Evolutionary conservation across 2,797 vertebrate genomes (phyloP).

Genomic region (Scolopax bukidnonensis): DNA sequence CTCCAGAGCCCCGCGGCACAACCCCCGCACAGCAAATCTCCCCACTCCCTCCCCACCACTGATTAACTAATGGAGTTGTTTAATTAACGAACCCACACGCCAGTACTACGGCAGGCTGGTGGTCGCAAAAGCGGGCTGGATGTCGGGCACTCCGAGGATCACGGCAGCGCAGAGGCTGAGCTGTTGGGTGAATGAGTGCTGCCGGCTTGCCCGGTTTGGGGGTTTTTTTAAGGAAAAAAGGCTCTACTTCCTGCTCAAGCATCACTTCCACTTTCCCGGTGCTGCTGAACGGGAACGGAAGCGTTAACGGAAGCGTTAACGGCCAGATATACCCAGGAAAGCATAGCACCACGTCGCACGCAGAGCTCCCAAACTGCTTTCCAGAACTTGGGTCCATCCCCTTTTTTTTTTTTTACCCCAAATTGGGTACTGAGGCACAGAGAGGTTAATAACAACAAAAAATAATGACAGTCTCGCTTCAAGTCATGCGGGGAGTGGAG

Average conservation of each 20-base stretch:
- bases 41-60: no score
- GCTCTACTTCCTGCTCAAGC: background rate
- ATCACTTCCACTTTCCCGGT: background rate
- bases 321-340: background rate
- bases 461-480: background rate
- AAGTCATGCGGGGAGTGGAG: rapidly evolving
- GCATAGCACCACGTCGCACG: background rate
- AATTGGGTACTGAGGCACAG: slow-evolving; percentile 21
- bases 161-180: rapidly evolving
- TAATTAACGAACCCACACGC: rapidly evolving
- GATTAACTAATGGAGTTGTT: background rate
- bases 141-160: rapidly evolving
- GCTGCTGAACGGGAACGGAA: background rate
- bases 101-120: rapidly evolving
- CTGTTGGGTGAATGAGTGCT: rapidly evolving
- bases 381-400: background rate
- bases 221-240: background rate
- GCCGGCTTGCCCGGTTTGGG: background rate
- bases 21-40: background rate
- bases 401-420: background rate
- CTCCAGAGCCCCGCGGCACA: background rate
- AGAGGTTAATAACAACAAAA: background rate
- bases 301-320: background rate
- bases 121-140: background rate
- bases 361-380: background rate